Base-by-base conservation (phyloP, 2,888 invertebrate genomes). In the Stegophylla sp. region DNA sequence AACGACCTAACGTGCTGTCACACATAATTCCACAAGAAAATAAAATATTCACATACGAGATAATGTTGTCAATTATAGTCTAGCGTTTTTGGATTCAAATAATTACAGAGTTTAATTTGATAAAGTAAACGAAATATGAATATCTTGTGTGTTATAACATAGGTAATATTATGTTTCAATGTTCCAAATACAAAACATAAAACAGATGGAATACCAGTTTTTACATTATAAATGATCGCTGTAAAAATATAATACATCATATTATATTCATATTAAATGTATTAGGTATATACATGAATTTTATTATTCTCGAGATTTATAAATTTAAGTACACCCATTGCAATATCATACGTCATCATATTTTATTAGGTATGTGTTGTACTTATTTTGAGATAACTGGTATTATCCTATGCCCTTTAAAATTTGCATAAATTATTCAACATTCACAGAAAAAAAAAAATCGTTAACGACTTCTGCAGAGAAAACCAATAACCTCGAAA, bases 341-440 rank as follows among this genome's bases (percentile, higher is more conserved):
- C n/a, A n/a, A 53, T 53, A 20, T 5, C n/a, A 53, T 20, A 20
- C 20, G 9, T 20, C 20, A 53, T 53, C n/a, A n/a, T n/a, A n/a
- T n/a, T n/a, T 34, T 7, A 20, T 53, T 20, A n/a, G n/a, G 17
- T 17, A 51, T 17, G 17, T 56, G 7, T 48, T 67, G 26, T 48
- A 3, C 28, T 34, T n/a, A 45, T 45, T 45, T 23, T 45, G 26
- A 72, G 56, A 74, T 45, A 74, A 74, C 61, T 45, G 73, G 61
- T 74, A 61, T 73, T 23, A 45, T 66, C 53, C 34, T 53, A 64
- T 74, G 63, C 61, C 48, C 63, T 63, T 74, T 74, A 74, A 48
- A 63, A 74, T 74, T 74, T 48, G 48, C 48, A 74, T 74, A 74
- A 48, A 74, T 74, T 74, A 74, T 73, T 45, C 45, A 51, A 74